These are phyloP conservation scores for Bryconaethiops microstoma DNA, from an alignment of 2,797 vertebrate species.

Conservation along the genomic window DNA sequence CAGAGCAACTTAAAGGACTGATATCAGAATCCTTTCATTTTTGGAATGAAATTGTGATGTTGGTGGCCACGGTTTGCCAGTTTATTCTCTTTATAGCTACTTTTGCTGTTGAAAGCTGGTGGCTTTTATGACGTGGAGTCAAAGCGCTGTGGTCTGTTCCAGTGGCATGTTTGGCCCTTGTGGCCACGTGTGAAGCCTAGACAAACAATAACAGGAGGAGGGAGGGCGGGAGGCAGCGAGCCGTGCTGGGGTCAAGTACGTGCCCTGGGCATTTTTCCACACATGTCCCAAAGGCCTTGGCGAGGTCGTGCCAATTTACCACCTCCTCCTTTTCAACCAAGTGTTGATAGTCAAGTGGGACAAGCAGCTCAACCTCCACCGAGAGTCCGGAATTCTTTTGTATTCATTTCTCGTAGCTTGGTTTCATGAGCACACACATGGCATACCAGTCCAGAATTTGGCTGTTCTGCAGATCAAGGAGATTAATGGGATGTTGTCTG, in stretches of 20 bases:
- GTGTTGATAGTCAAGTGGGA: background rate
- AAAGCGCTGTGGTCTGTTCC: background rate
- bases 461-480: no score
- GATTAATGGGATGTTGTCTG: no score
- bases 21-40: no score
- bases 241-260: conserved; percentile 29
- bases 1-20: no score
- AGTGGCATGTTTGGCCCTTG: background rate
- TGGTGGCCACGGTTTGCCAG: no score
- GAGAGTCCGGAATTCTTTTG: background rate
- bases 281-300: background rate
- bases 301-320: conserved; percentile 22
- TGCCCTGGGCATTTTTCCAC: conserved; percentile 35
- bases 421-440: no score
- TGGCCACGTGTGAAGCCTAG: conserved; percentile 36
- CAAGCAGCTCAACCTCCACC: background rate
- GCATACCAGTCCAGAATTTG: no score
- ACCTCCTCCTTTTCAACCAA: conserved; percentile 5
- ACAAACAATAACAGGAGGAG: conserved; percentile 40
- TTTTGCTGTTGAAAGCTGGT: no score
- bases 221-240: conserved; percentile 23
- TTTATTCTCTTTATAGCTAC: no score
- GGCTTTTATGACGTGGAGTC: background rate
- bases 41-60: no score
- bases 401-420: background rate